These are phyloP conservation scores for Tenthredo amoena DNA, from an alignment of 2,888 invertebrate species.

Conservation along the genomic window DNA sequence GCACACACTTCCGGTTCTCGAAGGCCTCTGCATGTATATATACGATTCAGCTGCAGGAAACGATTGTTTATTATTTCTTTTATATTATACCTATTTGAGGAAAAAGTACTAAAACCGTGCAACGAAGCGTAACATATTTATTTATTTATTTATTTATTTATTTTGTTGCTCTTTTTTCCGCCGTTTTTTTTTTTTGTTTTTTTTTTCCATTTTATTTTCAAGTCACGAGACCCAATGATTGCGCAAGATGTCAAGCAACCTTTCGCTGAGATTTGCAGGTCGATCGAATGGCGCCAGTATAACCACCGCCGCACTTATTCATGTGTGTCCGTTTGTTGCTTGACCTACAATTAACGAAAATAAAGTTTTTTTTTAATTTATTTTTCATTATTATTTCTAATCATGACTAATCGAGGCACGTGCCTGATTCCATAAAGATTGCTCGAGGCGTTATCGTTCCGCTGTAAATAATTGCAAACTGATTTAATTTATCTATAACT, in stretches of 20 bases:
- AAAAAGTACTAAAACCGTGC: neutral
- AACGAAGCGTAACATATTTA: conserved; percentile 19
- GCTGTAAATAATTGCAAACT: neutral
- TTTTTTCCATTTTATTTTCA: neutral
- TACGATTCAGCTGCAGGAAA: neutral
- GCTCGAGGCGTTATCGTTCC: neutral
- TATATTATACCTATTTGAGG: neutral
- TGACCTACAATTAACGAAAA: conserved; percentile 39
- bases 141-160: neutral
- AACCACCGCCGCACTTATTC: neutral
- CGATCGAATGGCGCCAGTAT: conserved; percentile 16
- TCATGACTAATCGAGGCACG: conserved; percentile 6
- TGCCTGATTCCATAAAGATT: conserved; percentile 6
- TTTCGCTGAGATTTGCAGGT: conserved; percentile 24
- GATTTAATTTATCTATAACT: neutral
- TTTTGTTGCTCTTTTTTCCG: neutral
- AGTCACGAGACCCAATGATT: neutral
- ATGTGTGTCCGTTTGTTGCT: conserved; percentile 2
- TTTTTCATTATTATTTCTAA: neutral
- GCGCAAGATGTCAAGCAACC: conserved; percentile 10
- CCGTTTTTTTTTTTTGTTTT: neutral
- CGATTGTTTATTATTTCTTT: conserved; percentile 5
- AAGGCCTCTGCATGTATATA: conserved; percentile 31
- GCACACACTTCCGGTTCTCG: conserved; percentile 41
- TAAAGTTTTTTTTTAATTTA: neutral